Conservation (phyloP, 1,140 invertebrate genomes). For the Laodelphax striatellus region DNA sequence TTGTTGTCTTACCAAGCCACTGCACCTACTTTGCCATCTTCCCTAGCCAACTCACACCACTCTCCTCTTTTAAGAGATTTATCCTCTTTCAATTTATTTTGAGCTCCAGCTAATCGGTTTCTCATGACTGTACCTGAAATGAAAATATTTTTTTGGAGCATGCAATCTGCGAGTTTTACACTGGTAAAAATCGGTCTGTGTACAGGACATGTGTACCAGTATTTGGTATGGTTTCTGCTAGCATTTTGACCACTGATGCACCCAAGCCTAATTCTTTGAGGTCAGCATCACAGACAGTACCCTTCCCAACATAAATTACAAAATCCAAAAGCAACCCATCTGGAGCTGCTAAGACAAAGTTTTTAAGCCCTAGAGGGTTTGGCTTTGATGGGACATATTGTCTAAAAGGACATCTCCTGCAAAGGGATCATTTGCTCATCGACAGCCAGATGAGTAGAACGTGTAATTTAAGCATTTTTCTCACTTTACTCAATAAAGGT, state of each 20-base stretch:
- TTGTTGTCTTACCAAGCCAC: neutral
- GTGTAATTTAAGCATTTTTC: too few relatives aligned
- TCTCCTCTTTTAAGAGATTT: neutral
- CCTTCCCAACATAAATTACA: neutral
- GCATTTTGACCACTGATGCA: slow-evolving; percentile 11
- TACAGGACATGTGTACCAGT: slow-evolving; percentile 18
- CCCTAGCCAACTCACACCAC: neutral
- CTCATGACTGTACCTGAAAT: slow-evolving; percentile 4
- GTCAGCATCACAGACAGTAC: too few relatives aligned
- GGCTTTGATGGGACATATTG: slow-evolving; percentile 13
- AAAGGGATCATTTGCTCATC: too few relatives aligned
- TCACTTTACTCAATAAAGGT: too few relatives aligned
- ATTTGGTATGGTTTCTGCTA: neutral
- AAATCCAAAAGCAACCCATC: slow-evolving; percentile 18
- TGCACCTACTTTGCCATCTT: neutral
- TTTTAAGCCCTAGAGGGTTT: slow-evolving; percentile 16
- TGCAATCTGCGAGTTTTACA: neutral
- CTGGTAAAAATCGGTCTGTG: slow-evolving; percentile 22
- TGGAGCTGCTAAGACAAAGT: slow-evolving; percentile 16
- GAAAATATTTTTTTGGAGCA: slow-evolving; percentile 5
- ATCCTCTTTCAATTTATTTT: neutral
- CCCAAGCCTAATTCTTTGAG: slow-evolving; percentile 13
- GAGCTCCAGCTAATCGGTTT: neutral
- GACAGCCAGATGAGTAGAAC: slow-evolving; percentile 1
- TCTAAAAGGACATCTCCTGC: neutral